These are phyloP conservation scores for Xylocampa areola DNA, from an alignment of 2,888 invertebrate species.

Conservation along the genomic window DNA sequence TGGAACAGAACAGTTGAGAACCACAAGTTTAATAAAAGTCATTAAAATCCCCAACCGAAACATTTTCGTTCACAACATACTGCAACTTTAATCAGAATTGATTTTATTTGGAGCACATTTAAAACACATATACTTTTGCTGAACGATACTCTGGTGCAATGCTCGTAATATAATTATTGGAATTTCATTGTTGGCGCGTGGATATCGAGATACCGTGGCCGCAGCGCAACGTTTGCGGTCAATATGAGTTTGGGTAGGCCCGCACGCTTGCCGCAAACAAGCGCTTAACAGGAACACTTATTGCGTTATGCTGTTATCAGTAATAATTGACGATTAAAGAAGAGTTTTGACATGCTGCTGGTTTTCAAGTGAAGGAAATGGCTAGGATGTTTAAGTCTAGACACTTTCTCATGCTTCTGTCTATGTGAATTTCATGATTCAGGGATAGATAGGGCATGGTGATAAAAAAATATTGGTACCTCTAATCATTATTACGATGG, in stretches of 20 bases:
- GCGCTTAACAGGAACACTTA: conserved; percentile 67
- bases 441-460: no score
- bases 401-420: no score
- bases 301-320: conserved; percentile 44
- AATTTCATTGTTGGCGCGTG: conserved; percentile 67
- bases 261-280: conserved; percentile 68
- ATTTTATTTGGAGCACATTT: conserved; percentile 35
- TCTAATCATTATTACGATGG: no score
- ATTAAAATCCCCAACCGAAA: conserved; percentile 10
- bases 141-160: conserved; percentile 58
- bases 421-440: no score
- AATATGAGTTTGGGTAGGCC: conserved; percentile 69
- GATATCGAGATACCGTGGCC: conserved; percentile 63
- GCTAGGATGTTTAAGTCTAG: no score
- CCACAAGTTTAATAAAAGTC: conserved; percentile 2
- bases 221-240: conserved; percentile 75
- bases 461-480: no score
- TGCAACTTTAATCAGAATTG: conserved; percentile 36
- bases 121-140: conserved; percentile 29
- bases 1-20: no score
- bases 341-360: not conserved
- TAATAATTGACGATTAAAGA: conserved; percentile 25
- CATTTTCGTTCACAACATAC: conserved; percentile 1
- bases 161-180: conserved; percentile 72
- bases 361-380: not conserved